Evolutionary conservation across 2,797 vertebrate genomes (phyloP), one percentile per base, ranked within the genome.

Genomic region (Manis pentadactyla): DNA sequence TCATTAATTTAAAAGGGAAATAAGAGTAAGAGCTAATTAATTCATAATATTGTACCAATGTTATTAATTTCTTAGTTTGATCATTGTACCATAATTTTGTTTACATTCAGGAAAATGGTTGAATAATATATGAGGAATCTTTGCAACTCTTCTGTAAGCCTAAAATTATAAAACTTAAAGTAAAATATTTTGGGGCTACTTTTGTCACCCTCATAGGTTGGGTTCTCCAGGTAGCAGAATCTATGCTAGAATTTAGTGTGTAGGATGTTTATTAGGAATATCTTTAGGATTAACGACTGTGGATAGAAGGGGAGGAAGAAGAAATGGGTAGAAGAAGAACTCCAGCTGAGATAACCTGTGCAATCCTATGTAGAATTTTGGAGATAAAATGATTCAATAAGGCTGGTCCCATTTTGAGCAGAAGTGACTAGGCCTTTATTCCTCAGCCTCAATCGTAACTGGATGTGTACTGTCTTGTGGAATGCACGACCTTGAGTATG

Each of bases 21-120:
- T 63, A 3, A 64, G 10, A 90, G 42, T 49, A 87, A 59, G 42
- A 29, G 57, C 2, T 46, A 1, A 25, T 57, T 69, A 74, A 23
- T 74, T 90, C 55, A 53, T 64, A 87, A 64, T 25, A 51, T 23
- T 64, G 5, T 37, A 46, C 2, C 18, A 81, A 37, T 92, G 27
- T 4, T 81, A 53, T 4, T 81, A 53, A 79, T 87, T 85, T 64
- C 51, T 93, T 84, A 53, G 42, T 87, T 90, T 96, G 10, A 73
- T 79, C 78, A 83, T 46, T 87, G 6, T 14, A 17, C 17, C 3
- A 37, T 74, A 7, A 9, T 53, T 83, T 14, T 78, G 12, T 86
- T 89, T 89, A 78, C 4, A 55, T 59, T 81, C 63, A 15, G 23
- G 6, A 79, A 94, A 51, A 3, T 46, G 39, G 9, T 0, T 90